Conservation (phyloP, 1,140 invertebrate species). For the Platyscapa corneri region DNA sequence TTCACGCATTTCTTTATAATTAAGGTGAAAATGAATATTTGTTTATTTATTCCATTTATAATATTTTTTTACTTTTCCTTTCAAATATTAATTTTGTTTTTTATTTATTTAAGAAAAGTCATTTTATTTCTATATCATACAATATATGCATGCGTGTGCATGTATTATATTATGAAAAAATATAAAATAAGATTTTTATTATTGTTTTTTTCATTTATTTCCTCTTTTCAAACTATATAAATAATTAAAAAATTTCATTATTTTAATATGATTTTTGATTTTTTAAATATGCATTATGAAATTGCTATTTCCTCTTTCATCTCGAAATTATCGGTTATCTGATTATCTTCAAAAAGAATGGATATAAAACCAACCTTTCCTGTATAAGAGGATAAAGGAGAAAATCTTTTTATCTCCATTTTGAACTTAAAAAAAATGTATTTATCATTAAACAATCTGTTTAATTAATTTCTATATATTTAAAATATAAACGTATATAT, state of each 20-base stretch:
- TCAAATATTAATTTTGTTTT: too few relatives aligned
- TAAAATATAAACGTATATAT: too few relatives aligned
- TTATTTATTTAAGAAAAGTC: too few relatives aligned
- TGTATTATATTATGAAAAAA: too few relatives aligned
- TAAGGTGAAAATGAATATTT: background rate
- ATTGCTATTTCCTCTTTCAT: background rate
- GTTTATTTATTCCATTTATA: background rate
- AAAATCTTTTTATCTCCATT: background rate
- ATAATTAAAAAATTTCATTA: background rate
- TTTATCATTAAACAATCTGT: background rate
- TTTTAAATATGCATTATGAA: background rate
- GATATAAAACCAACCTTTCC: background rate
- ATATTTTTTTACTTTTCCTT: too few relatives aligned
- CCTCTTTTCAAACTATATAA: background rate
- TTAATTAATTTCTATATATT: background rate
- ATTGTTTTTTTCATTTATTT: background rate
- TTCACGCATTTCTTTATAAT: conserved; percentile 30
- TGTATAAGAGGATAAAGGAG: background rate
- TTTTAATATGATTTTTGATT: background rate
- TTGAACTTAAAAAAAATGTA: background rate
- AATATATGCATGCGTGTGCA: too few relatives aligned
- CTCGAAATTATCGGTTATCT: conserved; percentile 1
- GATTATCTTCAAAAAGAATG: conserved; percentile 17
- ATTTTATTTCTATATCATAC: too few relatives aligned
- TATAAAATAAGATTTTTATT: background rate